Evolutionary conservation across 2,113 vertebrate genomes (phyloP), one percentile per base, ranked within the genome.

Genomic region (Xiphias gladius): DNA sequence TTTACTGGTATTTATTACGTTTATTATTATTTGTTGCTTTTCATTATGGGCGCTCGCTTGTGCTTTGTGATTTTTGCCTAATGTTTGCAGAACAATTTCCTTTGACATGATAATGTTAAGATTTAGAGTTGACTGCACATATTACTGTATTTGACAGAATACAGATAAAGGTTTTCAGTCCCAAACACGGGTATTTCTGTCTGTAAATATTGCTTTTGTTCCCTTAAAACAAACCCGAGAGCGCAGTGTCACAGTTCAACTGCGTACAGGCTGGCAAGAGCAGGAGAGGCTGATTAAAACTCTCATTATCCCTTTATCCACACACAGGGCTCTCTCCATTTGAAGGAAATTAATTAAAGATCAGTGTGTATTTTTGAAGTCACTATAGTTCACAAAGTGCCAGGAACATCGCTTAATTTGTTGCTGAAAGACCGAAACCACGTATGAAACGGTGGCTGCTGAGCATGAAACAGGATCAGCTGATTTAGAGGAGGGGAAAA

Each of bases 401-500:
- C 86, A 81, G 46, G 76, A 89, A 85, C 57, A 70, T 61, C 1
- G 62, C 64, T 71, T 88, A 64, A 85, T 91, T 67, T 87, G 76
- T 28, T 7, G 76, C 85, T 79, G 65, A 84, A 82, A 80, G 76
- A 85, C 28, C 39, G 32, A 74, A 77, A 22, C 41, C 22, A 19
- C 26, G 35, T 64, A 48, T 83, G 39, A 79, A 86, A 64, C 68
- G 13, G 13, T 13, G 86, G 71, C 3, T 4, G 86, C 76, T 32
- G 79, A 85, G 86, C 84, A 54, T 92, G 88, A 90, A 88, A 90
- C 82, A 58, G 84, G 88, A 88, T 90, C 88, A 66, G 78, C 67
- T 74, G 76, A 48, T 64, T 81, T 81, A 50, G 62, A 78, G 69
- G 10, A 57, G 65, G 69, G 61, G 16, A 32, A 35, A 61, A 55